These are phyloP conservation scores for Thripadectes ignobilis DNA, from an alignment of 2,797 vertebrate species.

Conservation along the genomic window DNA sequence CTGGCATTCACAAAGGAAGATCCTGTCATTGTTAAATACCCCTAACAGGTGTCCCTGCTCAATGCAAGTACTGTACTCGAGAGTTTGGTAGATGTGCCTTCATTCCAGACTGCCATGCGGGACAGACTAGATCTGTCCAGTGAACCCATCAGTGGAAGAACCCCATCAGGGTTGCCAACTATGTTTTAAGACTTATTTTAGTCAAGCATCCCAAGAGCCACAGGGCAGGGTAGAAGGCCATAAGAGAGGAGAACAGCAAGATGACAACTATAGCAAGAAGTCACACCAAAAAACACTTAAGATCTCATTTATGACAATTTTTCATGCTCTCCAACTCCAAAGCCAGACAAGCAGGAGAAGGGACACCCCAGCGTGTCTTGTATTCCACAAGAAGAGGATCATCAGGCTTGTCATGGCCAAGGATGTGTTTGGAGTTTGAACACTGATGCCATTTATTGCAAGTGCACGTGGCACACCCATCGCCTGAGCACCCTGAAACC, in stretches of 20 bases:
- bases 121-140: not conserved
- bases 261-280: not conserved
- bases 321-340: not conserved
- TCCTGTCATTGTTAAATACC: fast-evolving
- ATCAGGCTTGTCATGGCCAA: not conserved
- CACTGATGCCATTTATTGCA: fast-evolving
- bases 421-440: not conserved
- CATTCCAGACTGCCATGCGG: not conserved
- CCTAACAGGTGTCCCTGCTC: not conserved
- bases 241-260: not conserved
- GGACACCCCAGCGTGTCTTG: not conserved
- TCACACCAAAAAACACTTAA: not conserved
- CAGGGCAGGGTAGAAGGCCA: not conserved
- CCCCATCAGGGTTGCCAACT: fast-evolving
- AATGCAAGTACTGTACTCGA: not conserved
- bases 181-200: not conserved
- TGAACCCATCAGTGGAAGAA: not conserved
- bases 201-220: not conserved
- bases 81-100: not conserved
- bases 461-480: not conserved
- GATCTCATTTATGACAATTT: not conserved
- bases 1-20: not conserved
- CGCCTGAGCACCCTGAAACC: not conserved
- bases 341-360: not conserved
- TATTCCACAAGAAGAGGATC: not conserved